Base-by-base conservation (phyloP, 2,797 vertebrate genomes). In the Apogon talboti region DNA sequence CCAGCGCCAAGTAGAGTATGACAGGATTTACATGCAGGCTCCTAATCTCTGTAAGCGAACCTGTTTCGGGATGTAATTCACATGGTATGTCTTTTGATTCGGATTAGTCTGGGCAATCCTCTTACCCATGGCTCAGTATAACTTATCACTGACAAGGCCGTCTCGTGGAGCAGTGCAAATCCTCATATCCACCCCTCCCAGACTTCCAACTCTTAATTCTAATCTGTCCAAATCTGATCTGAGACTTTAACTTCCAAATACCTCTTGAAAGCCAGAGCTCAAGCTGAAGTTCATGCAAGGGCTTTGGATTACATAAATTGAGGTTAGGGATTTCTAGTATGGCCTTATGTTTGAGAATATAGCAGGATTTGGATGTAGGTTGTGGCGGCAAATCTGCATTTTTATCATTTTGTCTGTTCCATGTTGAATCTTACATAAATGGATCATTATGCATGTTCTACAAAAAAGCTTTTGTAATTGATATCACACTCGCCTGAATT, bases 31-130 rank as follows among this genome's bases (percentile, higher is more conserved):
- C 91, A 92, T 92, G 91, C 84, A 79, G 90, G 87, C 91, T 91
- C 86, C 92, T 93, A 94, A 94, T 94, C 91, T 94, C 89, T 93
- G 92, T 94, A 93, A 94, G 91, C 82, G 93, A 95, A 94, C 93
- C 94, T 94, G 95, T 95, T 95, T 95, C 90, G 88, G 93, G 93
- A 93, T 95, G 94, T 95, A 95, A 95, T 95, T 95, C 95, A 94
- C 93, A 94, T 94, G 93, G 94, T 93, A 91, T 94, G 94, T 94
- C 94, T 95, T 94, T 92, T 93, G 93, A 93, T 95, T 95, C 88
- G 94, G 91, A 94, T 95, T 95, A 95, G 95, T 92, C 86, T 71
- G 76, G 86, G 85, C 86, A 93, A 95, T 95, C 94, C 94, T 95
- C 94, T 95, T 93, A 95, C 37, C 55, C 84, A 37, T 82, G 89